A percentile compares a stretch with the other conserved stretches of the same genome.
phyloP scores from a whole-genome alignment of 2,113 vertebrate genomes.

The Diphyllodes magnificus region DNA sequence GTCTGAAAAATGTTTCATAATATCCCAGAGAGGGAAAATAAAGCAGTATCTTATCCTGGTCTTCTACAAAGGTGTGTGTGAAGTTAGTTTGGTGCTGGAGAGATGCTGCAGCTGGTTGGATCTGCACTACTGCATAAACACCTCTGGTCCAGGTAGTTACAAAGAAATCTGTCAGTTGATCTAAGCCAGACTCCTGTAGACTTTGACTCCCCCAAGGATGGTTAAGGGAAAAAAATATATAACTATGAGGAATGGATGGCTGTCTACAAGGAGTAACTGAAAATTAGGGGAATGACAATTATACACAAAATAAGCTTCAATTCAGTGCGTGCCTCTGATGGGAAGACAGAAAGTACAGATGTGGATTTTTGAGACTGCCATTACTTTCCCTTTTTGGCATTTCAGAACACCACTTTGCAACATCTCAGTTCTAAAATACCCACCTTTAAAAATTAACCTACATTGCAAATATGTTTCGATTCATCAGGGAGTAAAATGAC shows the following conservation, averaged over 20 bases:
- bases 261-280: neutral
- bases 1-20: neutral
- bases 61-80: neutral
- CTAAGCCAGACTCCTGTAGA: neutral
- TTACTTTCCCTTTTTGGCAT: neutral
- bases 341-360: neutral
- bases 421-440: neutral
- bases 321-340: neutral
- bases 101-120: neutral
- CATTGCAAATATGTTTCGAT: neutral
- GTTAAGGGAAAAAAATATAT: rapidly evolving
- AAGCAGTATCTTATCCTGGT: neutral
- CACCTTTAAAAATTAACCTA: neutral
- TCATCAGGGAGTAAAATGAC: neutral
- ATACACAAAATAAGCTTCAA: neutral
- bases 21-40: neutral
- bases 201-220: neutral
- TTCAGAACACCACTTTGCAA: neutral
- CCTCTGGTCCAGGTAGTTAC: neutral
- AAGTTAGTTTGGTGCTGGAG: neutral
- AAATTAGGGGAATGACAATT: neutral
- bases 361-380: neutral
- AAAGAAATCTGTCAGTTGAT: neutral
- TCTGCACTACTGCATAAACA: neutral
- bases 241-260: neutral